Evolutionary conservation across 2,888 invertebrate species (phyloP).

Genomic region (Escarpia spicata): DNA sequence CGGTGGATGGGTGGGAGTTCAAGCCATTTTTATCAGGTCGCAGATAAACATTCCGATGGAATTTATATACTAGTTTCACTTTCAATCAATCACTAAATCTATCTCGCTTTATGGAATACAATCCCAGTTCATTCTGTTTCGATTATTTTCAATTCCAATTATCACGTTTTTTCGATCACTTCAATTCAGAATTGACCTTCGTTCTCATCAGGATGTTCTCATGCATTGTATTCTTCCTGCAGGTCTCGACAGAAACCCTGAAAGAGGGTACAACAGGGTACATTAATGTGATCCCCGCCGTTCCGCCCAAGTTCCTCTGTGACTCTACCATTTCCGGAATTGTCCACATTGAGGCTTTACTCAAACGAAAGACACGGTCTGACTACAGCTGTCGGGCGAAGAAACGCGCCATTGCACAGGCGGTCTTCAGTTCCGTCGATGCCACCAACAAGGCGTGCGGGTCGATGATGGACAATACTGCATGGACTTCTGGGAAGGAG

Average conservation of each 20-base stretch:
- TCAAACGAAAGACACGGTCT: not conserved
- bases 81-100: no score
- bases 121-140: no score
- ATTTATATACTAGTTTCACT: no score
- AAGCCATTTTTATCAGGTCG: no score
- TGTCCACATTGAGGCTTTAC: not conserved
- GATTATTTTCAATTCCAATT: no score
- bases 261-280: conserved; percentile 23
- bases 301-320: conserved; percentile 14
- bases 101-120: no score
- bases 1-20: no score
- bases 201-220: no score
- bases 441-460: not conserved
- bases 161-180: no score
- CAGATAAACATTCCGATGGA: no score
- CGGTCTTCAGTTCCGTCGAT: not conserved
- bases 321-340: not conserved
- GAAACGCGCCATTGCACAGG: not conserved
- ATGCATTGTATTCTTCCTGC: not conserved
- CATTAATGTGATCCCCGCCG: not conserved
- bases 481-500: not conserved
- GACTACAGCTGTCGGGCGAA: conserved; percentile 1
- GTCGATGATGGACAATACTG: not conserved
- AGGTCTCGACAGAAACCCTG: not conserved
- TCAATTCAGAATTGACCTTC: no score